These are phyloP conservation scores for Tetraneura akinire DNA, from an alignment of 1,140 invertebrate species.

Conservation along the genomic window DNA sequence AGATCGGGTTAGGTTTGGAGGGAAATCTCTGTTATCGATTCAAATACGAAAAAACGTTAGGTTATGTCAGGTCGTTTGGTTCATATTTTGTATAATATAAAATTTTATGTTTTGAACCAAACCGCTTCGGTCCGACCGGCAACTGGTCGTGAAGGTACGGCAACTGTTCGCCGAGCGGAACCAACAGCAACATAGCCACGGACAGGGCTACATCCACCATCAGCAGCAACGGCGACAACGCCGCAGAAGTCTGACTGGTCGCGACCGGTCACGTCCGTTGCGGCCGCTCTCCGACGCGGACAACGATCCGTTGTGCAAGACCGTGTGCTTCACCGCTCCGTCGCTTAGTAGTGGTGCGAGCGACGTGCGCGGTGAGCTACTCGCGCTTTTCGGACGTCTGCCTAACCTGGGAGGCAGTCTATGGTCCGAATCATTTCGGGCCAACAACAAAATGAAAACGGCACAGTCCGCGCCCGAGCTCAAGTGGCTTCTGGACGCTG, in stretches of 20 bases:
- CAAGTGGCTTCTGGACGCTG: slow-evolving; percentile 20
- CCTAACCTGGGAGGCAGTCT: slow-evolving; percentile 54
- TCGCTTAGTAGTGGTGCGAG: background rate
- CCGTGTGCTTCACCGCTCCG: slow-evolving; percentile 19
- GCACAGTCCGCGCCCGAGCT: slow-evolving; percentile 42
- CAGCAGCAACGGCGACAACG: background rate
- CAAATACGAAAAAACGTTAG: no score
- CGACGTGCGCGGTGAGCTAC: background rate
- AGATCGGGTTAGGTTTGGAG: no score
- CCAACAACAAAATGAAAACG: slow-evolving; percentile 21
- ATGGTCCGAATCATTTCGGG: slow-evolving; percentile 47
- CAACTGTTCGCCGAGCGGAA: slow-evolving; percentile 54
- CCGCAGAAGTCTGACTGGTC: slow-evolving; percentile 52
- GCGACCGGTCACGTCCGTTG: slow-evolving; percentile 58
- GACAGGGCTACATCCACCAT: slow-evolving; percentile 4
- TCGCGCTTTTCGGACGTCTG: slow-evolving; percentile 53
- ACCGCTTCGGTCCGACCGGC: no score
- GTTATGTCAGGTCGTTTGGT: no score
- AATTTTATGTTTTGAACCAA: no score
- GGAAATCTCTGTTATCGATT: no score
- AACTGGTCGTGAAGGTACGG: slow-evolving; percentile 52
- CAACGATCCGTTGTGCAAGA: slow-evolving; percentile 15
- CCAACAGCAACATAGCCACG: slow-evolving; percentile 22
- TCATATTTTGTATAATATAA: no score
- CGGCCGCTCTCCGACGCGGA: slow-evolving; percentile 56